A percentile compares a stretch with the other conserved stretches of the same genome.
Conservation (phyloP, 2,797 vertebrate species). For the Myotis pilosus region DNA sequence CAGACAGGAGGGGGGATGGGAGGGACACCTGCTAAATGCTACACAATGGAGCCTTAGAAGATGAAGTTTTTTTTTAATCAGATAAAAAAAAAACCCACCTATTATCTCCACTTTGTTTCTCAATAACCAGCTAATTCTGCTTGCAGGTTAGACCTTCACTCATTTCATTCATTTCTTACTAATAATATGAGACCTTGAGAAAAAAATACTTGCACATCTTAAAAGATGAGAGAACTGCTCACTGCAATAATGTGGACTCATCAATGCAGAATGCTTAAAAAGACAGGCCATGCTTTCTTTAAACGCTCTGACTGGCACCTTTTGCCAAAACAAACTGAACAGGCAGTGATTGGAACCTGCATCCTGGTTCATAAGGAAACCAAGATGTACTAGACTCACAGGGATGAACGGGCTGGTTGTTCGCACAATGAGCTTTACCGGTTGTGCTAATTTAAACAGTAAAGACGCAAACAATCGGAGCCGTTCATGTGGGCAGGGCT, state of each 20-base stretch:
- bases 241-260: constrained; percentile 61
- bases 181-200: not conserved
- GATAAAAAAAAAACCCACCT: not conserved
- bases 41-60: not conserved
- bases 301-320: constrained; percentile 55
- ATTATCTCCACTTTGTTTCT: not conserved
- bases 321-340: constrained; percentile 79
- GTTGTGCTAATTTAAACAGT: constrained; percentile 59
- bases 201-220: constrained; percentile 45
- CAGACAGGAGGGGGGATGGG: not conserved
- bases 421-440: constrained; percentile 54
- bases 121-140: constrained; percentile 54
- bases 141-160: not conserved
- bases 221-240: constrained; percentile 55
- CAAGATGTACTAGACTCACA: constrained; percentile 21
- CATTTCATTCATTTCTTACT: constrained; percentile 30
- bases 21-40: not conserved
- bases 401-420: constrained; percentile 48
- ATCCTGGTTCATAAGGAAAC: constrained; percentile 68
- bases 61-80: not conserved
- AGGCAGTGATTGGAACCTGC: constrained; percentile 44
- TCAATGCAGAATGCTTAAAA: constrained; percentile 66
- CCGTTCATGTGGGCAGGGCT: constrained; percentile 40
- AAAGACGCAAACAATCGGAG: constrained; percentile 49
- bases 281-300: constrained; percentile 72